Conservation (phyloP, 1,140 invertebrate genomes). For the Physella acuta region DNA sequence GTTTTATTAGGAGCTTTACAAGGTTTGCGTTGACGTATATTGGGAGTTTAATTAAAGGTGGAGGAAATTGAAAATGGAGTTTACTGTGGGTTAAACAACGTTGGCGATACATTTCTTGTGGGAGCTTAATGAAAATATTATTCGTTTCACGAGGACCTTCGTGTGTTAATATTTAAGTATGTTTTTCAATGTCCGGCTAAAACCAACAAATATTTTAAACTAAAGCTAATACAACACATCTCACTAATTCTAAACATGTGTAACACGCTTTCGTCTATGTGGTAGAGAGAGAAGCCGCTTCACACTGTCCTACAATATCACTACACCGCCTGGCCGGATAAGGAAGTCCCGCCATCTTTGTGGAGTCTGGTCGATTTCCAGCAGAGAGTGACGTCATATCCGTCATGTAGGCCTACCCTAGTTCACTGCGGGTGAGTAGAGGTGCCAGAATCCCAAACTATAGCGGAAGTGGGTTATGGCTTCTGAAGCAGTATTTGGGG, state of each 20-base stretch:
- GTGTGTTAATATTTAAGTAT: not conserved
- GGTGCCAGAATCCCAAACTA: too few relatives aligned
- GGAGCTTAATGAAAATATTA: too few relatives aligned
- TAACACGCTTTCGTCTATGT: not conserved
- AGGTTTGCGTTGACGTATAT: too few relatives aligned
- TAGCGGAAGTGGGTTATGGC: too few relatives aligned
- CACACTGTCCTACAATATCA: not conserved
- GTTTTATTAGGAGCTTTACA: too few relatives aligned
- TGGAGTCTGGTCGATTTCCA: constrained; percentile 13
- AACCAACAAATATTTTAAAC: not conserved
- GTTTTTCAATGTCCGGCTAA: not conserved
- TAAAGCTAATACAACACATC: not conserved
- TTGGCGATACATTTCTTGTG: too few relatives aligned
- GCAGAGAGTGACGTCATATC: not conserved
- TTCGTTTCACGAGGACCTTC: not conserved
- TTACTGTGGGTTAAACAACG: too few relatives aligned
- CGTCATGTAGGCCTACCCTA: not conserved
- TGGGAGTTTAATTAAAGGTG: too few relatives aligned
- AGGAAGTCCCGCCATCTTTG: not conserved
- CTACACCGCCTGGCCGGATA: constrained; percentile 9
- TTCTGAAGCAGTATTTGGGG: too few relatives aligned
- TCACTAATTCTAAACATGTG: too few relatives aligned
- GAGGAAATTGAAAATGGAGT: too few relatives aligned
- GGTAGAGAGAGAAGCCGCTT: not conserved
- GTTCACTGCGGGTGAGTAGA: constrained; percentile 19